Conservation (phyloP, 2,888 invertebrate genomes). For the Creontiades dilutus region DNA sequence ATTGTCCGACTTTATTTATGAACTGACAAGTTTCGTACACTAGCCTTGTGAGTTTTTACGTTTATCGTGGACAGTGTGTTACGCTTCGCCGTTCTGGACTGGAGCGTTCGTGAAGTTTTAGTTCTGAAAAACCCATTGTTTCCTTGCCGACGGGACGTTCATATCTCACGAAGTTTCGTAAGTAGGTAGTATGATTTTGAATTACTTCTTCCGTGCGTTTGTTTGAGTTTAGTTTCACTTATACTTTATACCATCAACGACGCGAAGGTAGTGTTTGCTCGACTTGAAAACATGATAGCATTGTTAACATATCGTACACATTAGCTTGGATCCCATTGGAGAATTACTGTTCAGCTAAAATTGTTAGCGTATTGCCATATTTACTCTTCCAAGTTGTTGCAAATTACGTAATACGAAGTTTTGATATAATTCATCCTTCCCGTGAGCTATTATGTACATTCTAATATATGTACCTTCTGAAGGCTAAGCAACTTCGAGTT, state of each 20-base stretch:
- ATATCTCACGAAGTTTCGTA: neutral
- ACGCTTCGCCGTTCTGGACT: no score
- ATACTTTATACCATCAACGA: no score
- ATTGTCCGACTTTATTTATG: no score
- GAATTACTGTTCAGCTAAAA: neutral
- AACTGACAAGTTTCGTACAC: no score
- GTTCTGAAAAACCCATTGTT: no score
- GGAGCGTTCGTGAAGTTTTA: no score
- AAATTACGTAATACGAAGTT: neutral
- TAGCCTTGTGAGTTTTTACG: no score
- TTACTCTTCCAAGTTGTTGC: conserved; percentile 29
- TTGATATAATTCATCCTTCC: neutral
- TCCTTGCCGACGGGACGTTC: neutral
- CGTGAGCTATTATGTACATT: no score
- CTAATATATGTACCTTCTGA: no score
- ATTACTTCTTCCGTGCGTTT: neutral
- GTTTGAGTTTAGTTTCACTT: no score
- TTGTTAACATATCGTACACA: neutral
- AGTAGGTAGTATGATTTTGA: neutral
- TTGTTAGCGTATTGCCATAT: neutral
- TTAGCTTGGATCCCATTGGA: neutral
- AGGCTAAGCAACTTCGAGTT: no score
- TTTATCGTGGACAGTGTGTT: no score
- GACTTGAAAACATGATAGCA: neutral
- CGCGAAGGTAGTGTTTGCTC: neutral